These are phyloP conservation scores for Rallus crepitans DNA, from an alignment of 2,797 vertebrate species.

Conservation along the genomic window DNA sequence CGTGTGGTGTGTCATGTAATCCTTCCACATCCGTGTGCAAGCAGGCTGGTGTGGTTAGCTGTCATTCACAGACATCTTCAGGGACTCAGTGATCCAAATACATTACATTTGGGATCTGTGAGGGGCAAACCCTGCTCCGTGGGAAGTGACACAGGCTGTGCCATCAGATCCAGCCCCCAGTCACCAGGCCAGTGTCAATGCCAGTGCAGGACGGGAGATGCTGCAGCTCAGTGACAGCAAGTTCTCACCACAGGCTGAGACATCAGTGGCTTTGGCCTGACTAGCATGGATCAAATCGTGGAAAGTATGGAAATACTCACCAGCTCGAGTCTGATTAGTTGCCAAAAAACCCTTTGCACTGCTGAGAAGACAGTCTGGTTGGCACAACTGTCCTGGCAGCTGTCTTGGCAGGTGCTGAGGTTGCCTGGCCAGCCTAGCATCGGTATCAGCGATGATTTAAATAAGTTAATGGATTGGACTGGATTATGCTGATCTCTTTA, in stretches of 20 bases:
- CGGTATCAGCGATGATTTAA: background rate
- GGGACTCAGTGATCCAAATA: background rate
- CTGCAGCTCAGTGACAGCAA: background rate
- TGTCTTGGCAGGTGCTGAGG: background rate
- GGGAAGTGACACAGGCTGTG: background rate
- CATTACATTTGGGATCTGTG: background rate
- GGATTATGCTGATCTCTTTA: background rate
- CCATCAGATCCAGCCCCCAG: background rate
- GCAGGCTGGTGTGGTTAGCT: background rate
- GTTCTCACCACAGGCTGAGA: background rate
- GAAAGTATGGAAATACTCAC: background rate
- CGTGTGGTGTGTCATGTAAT: background rate
- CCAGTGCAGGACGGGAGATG: background rate
- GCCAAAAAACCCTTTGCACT: background rate
- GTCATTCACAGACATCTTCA: background rate
- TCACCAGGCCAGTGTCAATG: rapidly evolving
- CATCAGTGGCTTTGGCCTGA: background rate
- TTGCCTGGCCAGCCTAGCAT: background rate
- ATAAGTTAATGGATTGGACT: background rate
- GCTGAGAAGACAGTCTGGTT: background rate
- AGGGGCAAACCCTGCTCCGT: background rate
- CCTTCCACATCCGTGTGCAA: rapidly evolving
- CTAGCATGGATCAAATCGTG: background rate
- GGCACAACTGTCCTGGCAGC: background rate
- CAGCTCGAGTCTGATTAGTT: background rate